A percentile compares a stretch with the other conserved stretches of the same genome.
Conservation (phyloP, 2,888 invertebrate species). For the Eulithis prunata region DNA sequence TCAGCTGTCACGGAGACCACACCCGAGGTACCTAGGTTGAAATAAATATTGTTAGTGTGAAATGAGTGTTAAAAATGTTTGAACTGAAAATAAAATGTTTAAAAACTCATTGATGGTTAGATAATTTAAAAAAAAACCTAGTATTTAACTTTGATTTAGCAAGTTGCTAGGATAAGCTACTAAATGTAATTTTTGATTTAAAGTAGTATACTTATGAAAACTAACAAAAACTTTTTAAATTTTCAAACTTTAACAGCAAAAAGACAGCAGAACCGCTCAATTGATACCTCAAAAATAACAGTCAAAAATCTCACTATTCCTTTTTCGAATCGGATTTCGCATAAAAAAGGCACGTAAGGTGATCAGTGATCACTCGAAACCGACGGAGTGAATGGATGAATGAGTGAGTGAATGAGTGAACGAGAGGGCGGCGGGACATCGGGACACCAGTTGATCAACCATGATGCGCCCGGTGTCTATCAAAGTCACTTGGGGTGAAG, state of each 20-base stretch:
- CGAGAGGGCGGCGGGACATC: constrained; percentile 56
- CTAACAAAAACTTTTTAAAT: too few species aligned
- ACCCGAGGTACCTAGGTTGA: constrained; percentile 32
- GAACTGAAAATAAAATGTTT: not conserved
- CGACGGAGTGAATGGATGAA: constrained; percentile 65
- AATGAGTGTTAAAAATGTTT: constrained; percentile 4
- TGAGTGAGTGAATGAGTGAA: constrained; percentile 66
- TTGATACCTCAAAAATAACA: constrained; percentile 39
- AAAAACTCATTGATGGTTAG: too few species aligned
- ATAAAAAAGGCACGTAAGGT: constrained; percentile 63
- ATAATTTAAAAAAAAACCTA: too few species aligned
- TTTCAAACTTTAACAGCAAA: not conserved
- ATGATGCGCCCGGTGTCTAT: constrained; percentile 76
- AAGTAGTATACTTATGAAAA: too few species aligned
- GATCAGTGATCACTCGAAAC: constrained; percentile 80
- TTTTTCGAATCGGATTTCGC: constrained; percentile 58
- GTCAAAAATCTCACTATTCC: constrained; percentile 44
- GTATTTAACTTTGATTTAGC: too few species aligned
- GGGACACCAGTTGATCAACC: constrained; percentile 82
- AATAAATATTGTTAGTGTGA: constrained; percentile 37
- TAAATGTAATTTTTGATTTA: too few species aligned
- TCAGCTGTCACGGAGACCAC: constrained; percentile 38
- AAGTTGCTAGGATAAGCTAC: too few species aligned
- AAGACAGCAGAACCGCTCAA: constrained; percentile 14
- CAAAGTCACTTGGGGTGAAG: constrained; percentile 62